These are phyloP conservation scores for Ostrea denselamellosa DNA, from an alignment of 1,140 invertebrate genomes.

Conservation along the genomic window DNA sequence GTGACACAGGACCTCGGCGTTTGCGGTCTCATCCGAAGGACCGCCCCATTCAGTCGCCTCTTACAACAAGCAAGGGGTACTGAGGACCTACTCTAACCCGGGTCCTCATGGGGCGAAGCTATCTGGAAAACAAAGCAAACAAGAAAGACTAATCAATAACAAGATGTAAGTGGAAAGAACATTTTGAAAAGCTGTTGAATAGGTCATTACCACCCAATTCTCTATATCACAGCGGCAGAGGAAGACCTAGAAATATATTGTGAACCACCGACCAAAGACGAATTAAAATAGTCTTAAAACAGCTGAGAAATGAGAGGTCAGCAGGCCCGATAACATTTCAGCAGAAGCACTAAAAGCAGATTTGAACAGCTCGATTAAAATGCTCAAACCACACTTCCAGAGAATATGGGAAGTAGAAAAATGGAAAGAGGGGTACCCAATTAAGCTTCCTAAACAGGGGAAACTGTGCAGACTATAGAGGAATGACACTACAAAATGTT, in stretches of 20 bases:
- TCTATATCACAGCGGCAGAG: not conserved
- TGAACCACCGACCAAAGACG: not conserved
- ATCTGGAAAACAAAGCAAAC: conserved; percentile 11
- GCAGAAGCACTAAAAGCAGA: too few species aligned
- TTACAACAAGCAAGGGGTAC: too few species aligned
- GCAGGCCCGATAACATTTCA: too few species aligned
- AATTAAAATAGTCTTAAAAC: not conserved
- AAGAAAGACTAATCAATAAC: not conserved
- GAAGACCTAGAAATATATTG: not conserved
- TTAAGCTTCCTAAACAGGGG: not conserved
- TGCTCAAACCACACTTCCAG: not conserved
- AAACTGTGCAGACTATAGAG: not conserved
- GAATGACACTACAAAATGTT: not conserved
- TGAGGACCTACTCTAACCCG: too few species aligned
- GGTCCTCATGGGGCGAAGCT: too few species aligned
- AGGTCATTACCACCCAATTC: not conserved
- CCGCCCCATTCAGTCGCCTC: too few species aligned
- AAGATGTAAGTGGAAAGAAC: not conserved
- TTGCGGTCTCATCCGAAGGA: too few species aligned
- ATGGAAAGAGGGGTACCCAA: not conserved
- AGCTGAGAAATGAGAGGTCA: not conserved
- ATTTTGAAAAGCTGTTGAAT: not conserved
- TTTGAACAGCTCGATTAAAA: not conserved
- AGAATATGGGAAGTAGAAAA: not conserved
- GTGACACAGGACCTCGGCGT: too few species aligned